Percentiles rank a stretch among this genome's conserved stretches.
These are phyloP conservation scores for Danio albolineatus DNA, from an alignment of 2,797 vertebrate genomes.

Conservation along the genomic window DNA sequence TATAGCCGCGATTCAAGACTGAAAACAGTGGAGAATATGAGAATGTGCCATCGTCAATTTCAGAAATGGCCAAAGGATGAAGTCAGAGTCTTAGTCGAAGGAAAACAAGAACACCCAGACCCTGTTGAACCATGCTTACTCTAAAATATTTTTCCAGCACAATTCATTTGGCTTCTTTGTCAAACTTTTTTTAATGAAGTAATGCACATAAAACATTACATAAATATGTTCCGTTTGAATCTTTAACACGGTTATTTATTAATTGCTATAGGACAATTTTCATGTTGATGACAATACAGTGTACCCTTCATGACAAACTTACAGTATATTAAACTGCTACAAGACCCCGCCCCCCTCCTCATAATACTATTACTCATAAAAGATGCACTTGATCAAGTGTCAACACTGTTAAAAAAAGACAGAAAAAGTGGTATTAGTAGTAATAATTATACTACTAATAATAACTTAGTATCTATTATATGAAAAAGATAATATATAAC, in stretches of 20 bases:
- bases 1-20: slow-evolving; percentile 25
- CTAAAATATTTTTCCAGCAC: background rate
- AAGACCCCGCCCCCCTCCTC: too few relatives aligned
- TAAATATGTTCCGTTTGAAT: slow-evolving; percentile 20
- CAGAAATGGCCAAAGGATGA: slow-evolving; percentile 64
- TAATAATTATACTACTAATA: too few relatives aligned
- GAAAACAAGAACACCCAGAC: slow-evolving; percentile 29
- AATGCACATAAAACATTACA: too few relatives aligned
- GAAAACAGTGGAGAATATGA: slow-evolving; percentile 63
- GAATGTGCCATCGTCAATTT: slow-evolving; percentile 48
- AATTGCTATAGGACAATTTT: too few relatives aligned
- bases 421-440: too few relatives aligned
- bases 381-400: background rate
- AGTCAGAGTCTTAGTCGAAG: slow-evolving; percentile 56
- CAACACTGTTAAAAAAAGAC: too few relatives aligned
- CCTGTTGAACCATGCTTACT: slow-evolving; percentile 29
- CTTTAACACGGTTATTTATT: background rate
- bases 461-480: too few relatives aligned
- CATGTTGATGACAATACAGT: background rate
- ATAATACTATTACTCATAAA: background rate
- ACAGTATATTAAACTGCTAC: too few relatives aligned
- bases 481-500: too few relatives aligned
- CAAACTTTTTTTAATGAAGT: slow-evolving; percentile 1
- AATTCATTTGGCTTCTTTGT: background rate
- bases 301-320: background rate